Conservation (phyloP, 2,797 vertebrate species). For the Muraenolepis orangiensis region DNA sequence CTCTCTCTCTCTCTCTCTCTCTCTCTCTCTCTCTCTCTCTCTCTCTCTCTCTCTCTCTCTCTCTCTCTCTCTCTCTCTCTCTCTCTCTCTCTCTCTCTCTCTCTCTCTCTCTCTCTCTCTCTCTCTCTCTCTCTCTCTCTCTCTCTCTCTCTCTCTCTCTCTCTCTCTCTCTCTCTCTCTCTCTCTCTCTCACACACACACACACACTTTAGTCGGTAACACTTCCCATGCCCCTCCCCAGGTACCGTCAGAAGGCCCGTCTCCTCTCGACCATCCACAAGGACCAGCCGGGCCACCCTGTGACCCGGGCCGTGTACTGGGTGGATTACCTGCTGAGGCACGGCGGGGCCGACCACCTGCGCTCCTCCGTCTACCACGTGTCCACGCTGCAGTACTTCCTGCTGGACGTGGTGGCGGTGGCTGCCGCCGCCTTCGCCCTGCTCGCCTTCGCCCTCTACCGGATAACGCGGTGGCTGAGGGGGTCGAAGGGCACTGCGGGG, state of each 20-base stretch:
- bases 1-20: too few relatives aligned
- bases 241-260: constrained; percentile 85
- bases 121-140: too few relatives aligned
- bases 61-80: too few relatives aligned
- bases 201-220: not conserved
- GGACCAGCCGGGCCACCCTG: constrained; percentile 93
- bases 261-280: constrained; percentile 93
- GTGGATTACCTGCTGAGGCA: constrained; percentile 94
- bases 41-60: too few relatives aligned
- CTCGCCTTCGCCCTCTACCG: constrained; percentile 68
- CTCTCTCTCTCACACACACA: too few relatives aligned
- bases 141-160: too few relatives aligned
- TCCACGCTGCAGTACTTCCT: constrained; percentile 93
- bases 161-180: too few relatives aligned
- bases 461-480: constrained; percentile 71
- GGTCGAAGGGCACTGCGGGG: constrained; percentile 59
- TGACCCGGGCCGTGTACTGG: constrained; percentile 93
- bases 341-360: constrained; percentile 88
- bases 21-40: too few relatives aligned
- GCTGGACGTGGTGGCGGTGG: constrained; percentile 81
- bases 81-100: too few relatives aligned
- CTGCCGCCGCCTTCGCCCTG: constrained; percentile 70
- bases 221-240: constrained; percentile 38
- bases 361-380: constrained; percentile 86
- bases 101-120: too few relatives aligned